These are phyloP conservation scores for Latrodectus elegans DNA, from an alignment of 2,888 invertebrate species.

Conservation along the genomic window DNA sequence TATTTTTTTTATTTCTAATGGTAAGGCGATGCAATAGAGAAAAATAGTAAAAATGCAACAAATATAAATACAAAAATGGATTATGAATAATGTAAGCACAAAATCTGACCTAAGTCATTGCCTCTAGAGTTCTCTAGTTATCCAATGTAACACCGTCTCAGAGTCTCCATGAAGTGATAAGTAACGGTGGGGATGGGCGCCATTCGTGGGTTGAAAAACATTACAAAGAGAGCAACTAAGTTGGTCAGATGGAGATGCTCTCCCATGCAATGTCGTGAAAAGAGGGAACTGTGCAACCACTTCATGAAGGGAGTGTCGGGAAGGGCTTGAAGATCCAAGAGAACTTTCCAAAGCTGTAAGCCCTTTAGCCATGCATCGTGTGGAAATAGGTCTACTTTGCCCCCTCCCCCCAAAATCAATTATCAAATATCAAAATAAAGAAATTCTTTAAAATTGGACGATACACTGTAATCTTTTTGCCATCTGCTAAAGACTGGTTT, in stretches of 20 bases:
- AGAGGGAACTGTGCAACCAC: too few species aligned
- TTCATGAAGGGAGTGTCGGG: too few species aligned
- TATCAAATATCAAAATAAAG: too few species aligned
- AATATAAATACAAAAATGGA: neutral
- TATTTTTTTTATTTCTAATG: neutral
- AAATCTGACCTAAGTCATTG: neutral
- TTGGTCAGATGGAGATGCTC: neutral
- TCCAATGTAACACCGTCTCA: neutral
- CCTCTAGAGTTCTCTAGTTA: neutral
- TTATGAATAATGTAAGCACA: neutral
- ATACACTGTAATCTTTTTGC: too few species aligned
- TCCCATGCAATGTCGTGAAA: neutral
- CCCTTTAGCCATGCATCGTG: too few species aligned
- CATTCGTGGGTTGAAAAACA: neutral
- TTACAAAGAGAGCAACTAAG: constrained; percentile 1
- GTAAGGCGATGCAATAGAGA: neutral
- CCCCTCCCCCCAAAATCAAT: too few species aligned
- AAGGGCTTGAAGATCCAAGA: too few species aligned
- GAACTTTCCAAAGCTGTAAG: too few species aligned
- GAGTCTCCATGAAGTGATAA: neutral
- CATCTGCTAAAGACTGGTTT: too few species aligned
- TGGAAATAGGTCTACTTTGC: too few species aligned
- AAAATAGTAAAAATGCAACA: neutral
- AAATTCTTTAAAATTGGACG: too few species aligned
- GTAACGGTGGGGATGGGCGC: neutral